Conservation (phyloP, 1,140 invertebrate genomes). For the Polypedilum pembai region DNA sequence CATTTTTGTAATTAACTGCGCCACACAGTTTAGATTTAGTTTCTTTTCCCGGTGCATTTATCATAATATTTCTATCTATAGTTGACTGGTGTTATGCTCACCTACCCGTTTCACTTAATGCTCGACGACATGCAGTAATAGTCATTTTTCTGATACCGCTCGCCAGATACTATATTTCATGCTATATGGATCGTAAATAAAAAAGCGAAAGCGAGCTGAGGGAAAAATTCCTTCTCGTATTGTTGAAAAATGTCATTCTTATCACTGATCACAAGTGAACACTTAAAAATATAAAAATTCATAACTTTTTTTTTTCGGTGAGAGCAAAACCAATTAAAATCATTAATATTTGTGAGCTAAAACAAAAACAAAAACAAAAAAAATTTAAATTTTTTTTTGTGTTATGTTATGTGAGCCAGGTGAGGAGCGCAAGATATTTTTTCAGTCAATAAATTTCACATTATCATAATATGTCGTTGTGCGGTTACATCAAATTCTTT, state of each 20-base stretch:
- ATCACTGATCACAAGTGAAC: conserved; percentile 8
- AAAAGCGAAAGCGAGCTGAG: background rate
- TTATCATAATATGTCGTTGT: conserved; percentile 25
- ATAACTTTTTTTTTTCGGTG: background rate
- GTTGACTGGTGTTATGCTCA: background rate
- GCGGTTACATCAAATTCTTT: background rate
- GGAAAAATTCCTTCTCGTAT: background rate
- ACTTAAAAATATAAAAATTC: background rate
- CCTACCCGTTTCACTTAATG: conserved; percentile 9
- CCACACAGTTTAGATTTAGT: background rate
- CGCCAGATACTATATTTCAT: conserved; percentile 22
- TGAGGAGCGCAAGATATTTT: background rate
- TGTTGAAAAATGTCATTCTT: conserved; percentile 23
- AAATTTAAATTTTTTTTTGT: background rate
- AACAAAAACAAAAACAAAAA: no score
- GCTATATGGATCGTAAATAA: conserved; percentile 24
- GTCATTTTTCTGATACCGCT: background rate
- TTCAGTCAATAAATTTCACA: conserved; percentile 27
- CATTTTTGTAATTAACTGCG: conserved; percentile 23
- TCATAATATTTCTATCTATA: background rate
- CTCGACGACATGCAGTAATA: conserved; percentile 23
- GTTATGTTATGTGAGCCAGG: background rate
- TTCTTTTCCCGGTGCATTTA: background rate
- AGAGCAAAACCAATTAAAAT: conserved; percentile 25
- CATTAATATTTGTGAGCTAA: background rate